Evolutionary conservation across 2,888 invertebrate genomes (phyloP), one percentile per base, ranked within the genome.

Genomic region (Cactoblastis cactorum): DNA sequence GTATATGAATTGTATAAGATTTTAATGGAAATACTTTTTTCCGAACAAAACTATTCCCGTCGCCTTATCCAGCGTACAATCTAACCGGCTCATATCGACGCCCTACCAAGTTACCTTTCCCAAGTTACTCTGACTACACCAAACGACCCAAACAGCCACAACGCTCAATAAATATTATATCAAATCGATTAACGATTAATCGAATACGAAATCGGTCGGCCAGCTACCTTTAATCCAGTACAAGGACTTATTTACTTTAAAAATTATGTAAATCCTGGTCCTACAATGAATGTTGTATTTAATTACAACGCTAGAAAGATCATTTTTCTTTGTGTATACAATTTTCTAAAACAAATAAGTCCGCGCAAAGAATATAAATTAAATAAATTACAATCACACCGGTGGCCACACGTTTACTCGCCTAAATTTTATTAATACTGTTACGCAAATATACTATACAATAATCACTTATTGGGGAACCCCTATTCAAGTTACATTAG

Each of bases 401-500:
- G 67, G 69, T 67, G 74, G 74, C 68, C 70, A 66, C 65, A 62
- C 66, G 61, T 60, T 60, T 52, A 62, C 57, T 61, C 61, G 58
- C 67, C 71, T 69, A 72, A 72, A 67, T 55, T 65, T 69, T 73
- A 76, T 70, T 80, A 80, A 80, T 80, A 80, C 80, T 80, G 80
- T 77, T 72, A 71, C 67, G 67, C 71, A 61, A 63, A 70, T 58
- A 69, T 59, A 61, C 65, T 67, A 68, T 65, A 67, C 57, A 59
- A n/a, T 51, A 48, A 53, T 59, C 54, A 57, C 52, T 54, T 53
- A 59, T 43, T 28, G 45, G 53, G 57, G 53, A 54, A 54, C 54
- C 48, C 56, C 56, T 62, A 62, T 54, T 54, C 55, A 46, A 57
- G 61, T 57, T 58, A 61, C 54, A 55, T 51, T 51, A 57, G 57